Evolutionary conservation across 2,888 invertebrate genomes (phyloP), one percentile per base, ranked within the genome.

Genomic region (Sialis fuliginosa): DNA sequence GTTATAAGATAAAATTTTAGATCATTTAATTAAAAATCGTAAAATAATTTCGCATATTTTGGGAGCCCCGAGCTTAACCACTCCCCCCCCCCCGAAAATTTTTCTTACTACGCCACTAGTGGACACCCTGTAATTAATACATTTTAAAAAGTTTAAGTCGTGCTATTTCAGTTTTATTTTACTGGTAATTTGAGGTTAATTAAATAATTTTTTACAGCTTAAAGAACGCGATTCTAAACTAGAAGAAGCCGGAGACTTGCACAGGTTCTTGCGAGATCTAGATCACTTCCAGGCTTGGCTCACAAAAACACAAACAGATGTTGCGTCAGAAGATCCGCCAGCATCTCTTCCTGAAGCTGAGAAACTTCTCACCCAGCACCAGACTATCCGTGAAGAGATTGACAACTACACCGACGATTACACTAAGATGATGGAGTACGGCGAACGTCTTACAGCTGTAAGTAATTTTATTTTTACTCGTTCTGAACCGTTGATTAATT

Each of bases 261-360:
- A 99, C 65, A 79, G 97, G 48, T 96, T 96, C 83, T 73, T 96
- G 55, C 84, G 97, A 52, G 97, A 98, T 64, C 79, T 99, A 58
- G 99, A 99, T 68, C 97, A 98, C 70, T 99, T 99, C 91, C 95
- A 96, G 68, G 82, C 91, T 1, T 98, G 97, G 97, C 76, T 99
- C 55, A 92, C 95, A 48, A 92, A 95, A 69, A 97, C 97, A 0
- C 97, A 98, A 71, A 96, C 93, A n/a, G 95, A 96, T 61, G 93
- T 96, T 48, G 95, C 96, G 42, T 92, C 91, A 4, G 93, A 96
- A 67, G 96, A 96, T 60, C 91, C 87, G 34, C 95, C 95, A 10
- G 83, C 85, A 9, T 88, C 86, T 51, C 68, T 96, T 59, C 82
- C 92, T 6, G 98, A 99, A 62, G 98, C 98, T 8, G 98, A 99